Conservation (phyloP, 1,140 invertebrate species). For the Brachionus asplanchnoidis region DNA sequence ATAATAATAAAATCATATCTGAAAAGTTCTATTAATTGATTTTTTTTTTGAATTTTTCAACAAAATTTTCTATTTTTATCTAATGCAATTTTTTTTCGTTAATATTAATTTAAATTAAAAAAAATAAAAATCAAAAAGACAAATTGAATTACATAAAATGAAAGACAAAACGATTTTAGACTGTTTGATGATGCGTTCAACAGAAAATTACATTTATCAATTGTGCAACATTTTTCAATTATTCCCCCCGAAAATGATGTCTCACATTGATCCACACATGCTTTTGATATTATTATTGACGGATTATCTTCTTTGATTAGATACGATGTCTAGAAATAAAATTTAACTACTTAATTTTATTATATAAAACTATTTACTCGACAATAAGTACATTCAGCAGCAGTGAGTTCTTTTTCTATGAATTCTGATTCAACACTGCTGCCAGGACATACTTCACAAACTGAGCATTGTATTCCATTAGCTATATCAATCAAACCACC, state of each 20-base stretch:
- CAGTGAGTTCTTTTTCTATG: background rate
- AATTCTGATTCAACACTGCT: background rate
- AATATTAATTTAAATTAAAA: background rate
- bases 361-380: background rate
- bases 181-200: background rate
- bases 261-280: background rate
- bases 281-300: background rate
- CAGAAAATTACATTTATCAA: background rate
- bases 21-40: no score
- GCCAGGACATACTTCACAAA: background rate
- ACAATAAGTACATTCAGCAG: background rate
- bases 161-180: background rate
- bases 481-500: background rate
- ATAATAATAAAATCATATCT: no score
- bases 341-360: background rate
- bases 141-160: background rate
- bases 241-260: background rate
- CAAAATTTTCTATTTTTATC: background rate
- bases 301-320: background rate
- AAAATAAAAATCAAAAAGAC: background rate
- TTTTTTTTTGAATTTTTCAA: no score
- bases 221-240: background rate
- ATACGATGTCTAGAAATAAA: background rate
- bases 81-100: background rate
- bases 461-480: background rate